Conservation (phyloP, 1,140 invertebrate genomes). For the Camponotus pennsylvanicus region DNA sequence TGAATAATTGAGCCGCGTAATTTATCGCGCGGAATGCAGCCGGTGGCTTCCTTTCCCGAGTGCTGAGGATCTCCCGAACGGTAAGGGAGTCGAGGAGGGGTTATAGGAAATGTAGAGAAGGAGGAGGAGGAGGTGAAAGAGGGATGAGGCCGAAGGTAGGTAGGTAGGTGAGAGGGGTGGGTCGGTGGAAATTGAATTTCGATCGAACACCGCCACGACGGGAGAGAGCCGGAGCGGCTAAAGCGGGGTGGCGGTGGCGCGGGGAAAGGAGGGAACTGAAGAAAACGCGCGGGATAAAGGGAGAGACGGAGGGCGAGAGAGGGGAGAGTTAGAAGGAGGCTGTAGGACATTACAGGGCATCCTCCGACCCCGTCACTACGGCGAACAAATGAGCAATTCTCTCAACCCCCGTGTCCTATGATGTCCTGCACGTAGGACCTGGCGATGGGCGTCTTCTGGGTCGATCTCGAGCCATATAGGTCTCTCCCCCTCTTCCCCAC, state of each 20-base stretch:
- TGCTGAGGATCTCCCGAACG: conserved; percentile 74
- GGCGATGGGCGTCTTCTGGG: conserved; percentile 77
- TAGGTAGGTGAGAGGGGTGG: conserved; percentile 78
- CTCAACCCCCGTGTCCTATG: conserved; percentile 81
- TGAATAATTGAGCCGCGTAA: conserved; percentile 85
- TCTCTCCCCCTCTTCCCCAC: conserved; percentile 24
- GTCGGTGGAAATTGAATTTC: conserved; percentile 85
- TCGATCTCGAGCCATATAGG: conserved; percentile 75
- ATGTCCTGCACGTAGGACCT: conserved; percentile 82
- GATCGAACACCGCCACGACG: conserved; percentile 82
- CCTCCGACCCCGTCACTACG: conserved; percentile 81
- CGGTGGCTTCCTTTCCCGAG: conserved; percentile 78
- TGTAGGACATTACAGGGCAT: conserved; percentile 83
- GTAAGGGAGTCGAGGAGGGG: conserved; percentile 12
- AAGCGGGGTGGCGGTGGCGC: conserved; percentile 50
- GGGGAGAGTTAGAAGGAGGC: conserved; percentile 75
- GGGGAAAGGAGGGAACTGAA: conserved; percentile 31
- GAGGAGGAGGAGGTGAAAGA: conserved; percentile 16
- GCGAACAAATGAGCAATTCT: conserved; percentile 84
- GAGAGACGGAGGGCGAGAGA: conserved; percentile 47
- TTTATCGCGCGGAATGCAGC: conserved; percentile 84
- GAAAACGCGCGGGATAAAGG: conserved; percentile 43
- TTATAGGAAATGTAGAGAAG: conserved; percentile 54
- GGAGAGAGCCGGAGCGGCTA: conserved; percentile 68
- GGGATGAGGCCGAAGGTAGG: conserved; percentile 53